These are phyloP conservation scores for Tapirus terrestris DNA, from an alignment of 2,113 vertebrate genomes.

Conservation along the genomic window DNA sequence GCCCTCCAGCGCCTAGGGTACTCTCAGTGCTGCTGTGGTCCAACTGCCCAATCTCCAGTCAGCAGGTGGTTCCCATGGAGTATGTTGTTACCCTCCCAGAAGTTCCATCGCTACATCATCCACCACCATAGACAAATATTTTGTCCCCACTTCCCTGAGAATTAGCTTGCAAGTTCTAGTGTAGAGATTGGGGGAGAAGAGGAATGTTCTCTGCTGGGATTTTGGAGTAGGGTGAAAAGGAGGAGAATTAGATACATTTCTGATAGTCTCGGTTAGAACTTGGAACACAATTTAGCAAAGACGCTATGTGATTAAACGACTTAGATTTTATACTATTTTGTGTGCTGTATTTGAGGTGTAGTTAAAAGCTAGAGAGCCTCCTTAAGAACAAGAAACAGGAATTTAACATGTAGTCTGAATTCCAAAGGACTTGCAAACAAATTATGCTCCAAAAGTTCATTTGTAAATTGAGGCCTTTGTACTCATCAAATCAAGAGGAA, in stretches of 20 bases:
- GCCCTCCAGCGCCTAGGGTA: neutral
- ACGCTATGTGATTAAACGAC: neutral
- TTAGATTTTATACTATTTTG: neutral
- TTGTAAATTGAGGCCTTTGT: constrained; percentile 49
- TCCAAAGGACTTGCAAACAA: neutral
- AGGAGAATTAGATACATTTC: neutral
- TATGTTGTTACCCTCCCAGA: neutral
- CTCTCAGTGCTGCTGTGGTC: neutral
- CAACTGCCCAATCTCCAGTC: too few species aligned
- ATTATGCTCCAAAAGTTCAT: neutral
- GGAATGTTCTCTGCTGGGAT: neutral
- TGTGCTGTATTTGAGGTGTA: neutral
- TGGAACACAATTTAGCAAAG: neutral
- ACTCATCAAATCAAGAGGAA: constrained; percentile 55
- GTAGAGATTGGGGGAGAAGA: neutral
- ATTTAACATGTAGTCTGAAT: neutral
- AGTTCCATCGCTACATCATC: neutral
- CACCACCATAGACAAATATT: neutral
- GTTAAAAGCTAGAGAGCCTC: neutral
- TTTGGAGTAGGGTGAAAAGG: neutral
- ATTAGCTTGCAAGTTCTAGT: neutral
- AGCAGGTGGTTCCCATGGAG: neutral
- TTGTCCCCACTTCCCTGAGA: neutral
- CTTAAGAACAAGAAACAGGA: constrained; percentile 24
- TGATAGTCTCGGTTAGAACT: neutral